phyloP scores from a whole-genome alignment of 2,888 invertebrate species.

The Melanotus villosus region DNA sequence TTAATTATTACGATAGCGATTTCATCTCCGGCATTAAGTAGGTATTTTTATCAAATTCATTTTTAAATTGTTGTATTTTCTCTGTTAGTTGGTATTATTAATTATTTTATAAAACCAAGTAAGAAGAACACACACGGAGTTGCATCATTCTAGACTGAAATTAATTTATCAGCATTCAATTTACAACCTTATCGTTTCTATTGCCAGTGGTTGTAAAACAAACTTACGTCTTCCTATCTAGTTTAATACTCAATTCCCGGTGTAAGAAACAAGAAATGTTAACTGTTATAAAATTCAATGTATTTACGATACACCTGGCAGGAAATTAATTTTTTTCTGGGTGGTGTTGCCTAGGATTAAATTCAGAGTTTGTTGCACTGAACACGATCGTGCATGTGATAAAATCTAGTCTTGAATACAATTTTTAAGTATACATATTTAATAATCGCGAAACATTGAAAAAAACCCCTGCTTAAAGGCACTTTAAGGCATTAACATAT shows the following conservation, averaged over 20 bases:
- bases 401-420: no score
- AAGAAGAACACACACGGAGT: constrained; percentile 29
- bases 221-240: constrained; percentile 3
- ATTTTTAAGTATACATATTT: no score
- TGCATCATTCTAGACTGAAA: constrained; percentile 14
- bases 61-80: constrained; percentile 6
- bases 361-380: not conserved
- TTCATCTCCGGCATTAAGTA: constrained; percentile 5
- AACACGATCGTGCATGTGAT: not conserved
- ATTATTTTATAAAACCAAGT: constrained; percentile 5
- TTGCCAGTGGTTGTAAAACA: constrained; percentile 20
- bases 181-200: constrained; percentile 3
- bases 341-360: not conserved
- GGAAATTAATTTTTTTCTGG: constrained; percentile 3
- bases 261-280: constrained; percentile 6
- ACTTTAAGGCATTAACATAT: no score
- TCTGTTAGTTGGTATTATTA: not conserved
- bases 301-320: constrained; percentile 20
- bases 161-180: constrained; percentile 31
- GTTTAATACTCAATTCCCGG: not conserved
- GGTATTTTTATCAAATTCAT: constrained; percentile 11
- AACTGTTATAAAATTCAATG: constrained; percentile 6
- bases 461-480: no score
- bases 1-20: constrained; percentile 19
- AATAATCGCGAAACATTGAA: no score